Evolutionary conservation across 2,888 invertebrate genomes (phyloP).

Genomic region (Caenorhabditis angaria): DNA sequence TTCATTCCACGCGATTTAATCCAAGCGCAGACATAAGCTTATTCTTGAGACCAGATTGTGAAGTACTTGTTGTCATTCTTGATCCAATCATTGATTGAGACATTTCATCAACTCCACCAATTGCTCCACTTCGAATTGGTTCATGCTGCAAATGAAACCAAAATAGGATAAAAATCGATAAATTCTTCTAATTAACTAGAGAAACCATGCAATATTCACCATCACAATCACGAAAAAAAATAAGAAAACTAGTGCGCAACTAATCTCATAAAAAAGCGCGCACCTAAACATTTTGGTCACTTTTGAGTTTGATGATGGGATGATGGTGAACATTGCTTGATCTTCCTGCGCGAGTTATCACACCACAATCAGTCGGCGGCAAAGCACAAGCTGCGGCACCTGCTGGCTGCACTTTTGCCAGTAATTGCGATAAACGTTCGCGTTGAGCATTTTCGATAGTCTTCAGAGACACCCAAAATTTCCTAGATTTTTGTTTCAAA

Average conservation of each 20-base stretch:
- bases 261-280: background rate
- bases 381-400: too few species aligned
- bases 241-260: background rate
- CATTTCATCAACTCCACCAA: constrained; percentile 37
- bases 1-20: constrained; percentile 11
- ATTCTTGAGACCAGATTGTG: constrained; percentile 51
- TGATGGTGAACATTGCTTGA: constrained; percentile 10
- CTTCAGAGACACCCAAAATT: background rate
- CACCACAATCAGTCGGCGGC: background rate
- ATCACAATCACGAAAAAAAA: background rate
- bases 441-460: constrained; percentile 13
- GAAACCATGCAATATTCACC: background rate
- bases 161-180: too few species aligned
- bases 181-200: too few species aligned
- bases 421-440: constrained; percentile 10
- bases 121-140: constrained; percentile 28
- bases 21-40: constrained; percentile 55
- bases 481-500: background rate
- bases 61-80: constrained; percentile 50
- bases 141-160: constrained; percentile 60
- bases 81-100: constrained; percentile 47
- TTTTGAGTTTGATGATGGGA: background rate
- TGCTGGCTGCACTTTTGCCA: constrained; percentile 12
- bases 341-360: background rate
- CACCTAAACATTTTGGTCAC: constrained; percentile 1